Evolutionary conservation across 1,140 invertebrate species (phyloP), one percentile per base, ranked within the genome.

Genomic region (Tetramorium parvispinum): DNA sequence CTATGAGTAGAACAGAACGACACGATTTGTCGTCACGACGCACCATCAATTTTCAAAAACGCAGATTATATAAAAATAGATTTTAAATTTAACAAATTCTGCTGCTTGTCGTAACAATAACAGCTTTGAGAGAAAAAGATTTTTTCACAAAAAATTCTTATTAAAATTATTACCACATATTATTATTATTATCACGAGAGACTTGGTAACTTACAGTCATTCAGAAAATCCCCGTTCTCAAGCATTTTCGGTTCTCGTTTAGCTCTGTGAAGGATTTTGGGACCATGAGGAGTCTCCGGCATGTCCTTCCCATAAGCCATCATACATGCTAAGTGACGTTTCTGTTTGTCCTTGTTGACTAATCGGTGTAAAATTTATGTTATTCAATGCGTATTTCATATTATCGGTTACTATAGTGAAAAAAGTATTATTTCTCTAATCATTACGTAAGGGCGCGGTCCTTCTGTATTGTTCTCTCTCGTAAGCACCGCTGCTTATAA

Each of bases 251-350:
- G 61, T 10, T 88, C 53, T 75, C 70, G 91, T 86, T 75, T 89
- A 13, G 76, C 10, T 86, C 89, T 89, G 75, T 91, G 91, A 63
- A 91, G 85, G 68, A 91, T 78, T 86, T 88, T 83, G 0, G 92
- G 90, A 6, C 93, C 94, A 6, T 90, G 92, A 0, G 94, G 93
- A 10, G 94, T 95, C 37, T 93, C 93, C 27, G 95, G 95, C 92
- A 95, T 93, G 24, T 95, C 93, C 81, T 94, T 94, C 2, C 95
- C 95, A 82, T 93, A 96, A 40, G 95, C 92, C 95, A 96, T 95
- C 77, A 95, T 91, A 32, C 93, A 93, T 1, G 95, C 95, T 13
- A 95, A 87, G n/a, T 95, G 93, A 83, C 94, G 91, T 83, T 95
- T 96, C 70, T 95, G 94, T 32, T 91, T 92, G 1, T 96, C 95